Conservation (phyloP, 2,888 invertebrate species). For the Phymatocera aterrima region DNA sequence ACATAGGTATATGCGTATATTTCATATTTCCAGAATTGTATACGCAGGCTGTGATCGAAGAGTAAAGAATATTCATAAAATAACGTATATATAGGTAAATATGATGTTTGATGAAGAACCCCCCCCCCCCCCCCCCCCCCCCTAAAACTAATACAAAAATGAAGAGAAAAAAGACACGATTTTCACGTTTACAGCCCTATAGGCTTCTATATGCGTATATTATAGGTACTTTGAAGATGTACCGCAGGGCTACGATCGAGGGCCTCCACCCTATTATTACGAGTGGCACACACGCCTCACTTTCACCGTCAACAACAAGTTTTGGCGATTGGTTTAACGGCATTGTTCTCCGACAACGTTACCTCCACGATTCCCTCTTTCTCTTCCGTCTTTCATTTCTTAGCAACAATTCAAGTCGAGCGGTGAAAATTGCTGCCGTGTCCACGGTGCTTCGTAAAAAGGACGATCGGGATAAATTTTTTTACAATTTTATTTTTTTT, state of each 20-base stretch:
- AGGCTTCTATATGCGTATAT: not conserved
- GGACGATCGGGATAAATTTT: no score
- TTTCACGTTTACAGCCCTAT: not conserved
- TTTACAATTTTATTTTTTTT: no score
- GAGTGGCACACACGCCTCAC: not conserved
- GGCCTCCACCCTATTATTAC: not conserved
- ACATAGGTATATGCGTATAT: not conserved
- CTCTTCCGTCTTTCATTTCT: no score
- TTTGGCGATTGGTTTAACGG: slow-evolving; percentile 9
- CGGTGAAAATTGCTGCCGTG: no score
- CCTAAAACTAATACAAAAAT: no score
- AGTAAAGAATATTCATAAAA: not conserved
- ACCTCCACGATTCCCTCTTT: no score
- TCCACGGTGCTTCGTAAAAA: no score
- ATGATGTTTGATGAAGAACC: no score
- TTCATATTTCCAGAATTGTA: slow-evolving; percentile 17
- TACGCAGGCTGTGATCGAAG: not conserved
- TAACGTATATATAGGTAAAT: not conserved
- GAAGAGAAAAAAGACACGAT: not conserved
- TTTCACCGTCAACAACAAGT: not conserved
- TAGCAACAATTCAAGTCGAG: no score
- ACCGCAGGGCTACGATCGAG: not conserved
- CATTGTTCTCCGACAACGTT: slow-evolving; percentile 15
- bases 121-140: no score
- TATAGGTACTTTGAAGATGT: not conserved